Conservation (phyloP, 2,113 vertebrate genomes). For the Nothoprocta perdicaria region DNA sequence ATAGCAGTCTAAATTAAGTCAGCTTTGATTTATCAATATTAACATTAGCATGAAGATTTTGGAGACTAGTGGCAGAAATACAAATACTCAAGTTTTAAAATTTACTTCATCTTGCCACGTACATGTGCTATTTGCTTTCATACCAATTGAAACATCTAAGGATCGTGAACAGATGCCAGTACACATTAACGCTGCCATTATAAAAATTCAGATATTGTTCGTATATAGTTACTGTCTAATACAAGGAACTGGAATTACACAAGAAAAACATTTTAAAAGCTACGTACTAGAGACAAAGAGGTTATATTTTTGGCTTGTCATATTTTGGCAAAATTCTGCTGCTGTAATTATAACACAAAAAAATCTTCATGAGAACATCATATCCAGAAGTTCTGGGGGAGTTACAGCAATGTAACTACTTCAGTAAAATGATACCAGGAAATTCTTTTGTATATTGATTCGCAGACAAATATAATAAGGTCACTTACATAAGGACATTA, state of each 20-base stretch:
- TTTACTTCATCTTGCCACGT: not conserved
- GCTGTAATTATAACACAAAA: not conserved
- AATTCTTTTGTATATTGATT: not conserved
- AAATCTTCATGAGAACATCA: not conserved
- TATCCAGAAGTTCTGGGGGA: not conserved
- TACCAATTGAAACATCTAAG: accelerated
- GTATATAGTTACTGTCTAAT: not conserved
- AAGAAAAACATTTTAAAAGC: not conserved
- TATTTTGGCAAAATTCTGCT: not conserved
- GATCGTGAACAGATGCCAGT: not conserved
- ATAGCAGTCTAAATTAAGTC: not conserved
- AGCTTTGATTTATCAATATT: not conserved
- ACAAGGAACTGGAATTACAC: not conserved
- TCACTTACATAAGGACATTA: not conserved
- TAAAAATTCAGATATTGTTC: not conserved
- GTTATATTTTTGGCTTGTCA: not conserved
- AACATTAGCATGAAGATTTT: not conserved
- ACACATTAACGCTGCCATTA: not conserved
- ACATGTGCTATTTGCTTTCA: not conserved
- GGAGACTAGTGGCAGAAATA: not conserved
- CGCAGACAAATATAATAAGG: not conserved
- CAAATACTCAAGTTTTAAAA: not conserved
- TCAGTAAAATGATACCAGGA: not conserved
- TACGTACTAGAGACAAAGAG: not conserved
- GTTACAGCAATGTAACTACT: not conserved